Evolutionary conservation across 53 echinoderm and acorn worm genomes (phyloP), one percentile per base, ranked within the genome.

Genomic region (Pentamera pediparva): DNA sequence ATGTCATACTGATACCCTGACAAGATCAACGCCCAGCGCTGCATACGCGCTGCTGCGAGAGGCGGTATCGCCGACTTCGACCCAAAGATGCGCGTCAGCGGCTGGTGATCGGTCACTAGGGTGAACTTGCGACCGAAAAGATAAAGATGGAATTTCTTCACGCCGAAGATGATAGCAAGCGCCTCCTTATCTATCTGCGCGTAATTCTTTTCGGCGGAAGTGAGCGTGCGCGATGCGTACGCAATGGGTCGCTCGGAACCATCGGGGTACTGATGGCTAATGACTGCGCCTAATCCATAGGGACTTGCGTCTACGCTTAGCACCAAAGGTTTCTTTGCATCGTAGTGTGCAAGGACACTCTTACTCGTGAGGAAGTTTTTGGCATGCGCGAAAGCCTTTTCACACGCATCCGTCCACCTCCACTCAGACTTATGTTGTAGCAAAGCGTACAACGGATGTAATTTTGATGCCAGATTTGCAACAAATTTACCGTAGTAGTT

Each of bases 21-120:
- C 39, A 63, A 63, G 20, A 36, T 3, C 64, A 63, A 63, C n/a
- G 64, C 64, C 64, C 64, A 63, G 39, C 6, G 24, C 64, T 63
- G 64, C 64, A 63, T 63, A 19, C 64, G 37, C 15, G 37, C 64
- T 38, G 40, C 64, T 63, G 64, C 64, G 4, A 63, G 40, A 39
- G 64, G 39, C 39, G 64, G 64, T 13, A 63, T 63, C n/a, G 38
- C 64, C 20, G 64, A 13, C 22, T 63, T 63, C 20, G 64, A 39
- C 39, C 64, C 64, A 27, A 82, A 74, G 22, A 82, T 82, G 13
- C 52, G 26, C 5, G 75, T 75, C 0, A 83, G 69, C 4, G 76
- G 83, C 50, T 83, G 75, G 24, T 83, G 83, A 53, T 76, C 83
- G 5, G 83, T 83, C n/a, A 83, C 27, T 59, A 83, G 29, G 10